Base-by-base conservation (phyloP, 2,113 vertebrate species). In the Phocoena phocoena region DNA sequence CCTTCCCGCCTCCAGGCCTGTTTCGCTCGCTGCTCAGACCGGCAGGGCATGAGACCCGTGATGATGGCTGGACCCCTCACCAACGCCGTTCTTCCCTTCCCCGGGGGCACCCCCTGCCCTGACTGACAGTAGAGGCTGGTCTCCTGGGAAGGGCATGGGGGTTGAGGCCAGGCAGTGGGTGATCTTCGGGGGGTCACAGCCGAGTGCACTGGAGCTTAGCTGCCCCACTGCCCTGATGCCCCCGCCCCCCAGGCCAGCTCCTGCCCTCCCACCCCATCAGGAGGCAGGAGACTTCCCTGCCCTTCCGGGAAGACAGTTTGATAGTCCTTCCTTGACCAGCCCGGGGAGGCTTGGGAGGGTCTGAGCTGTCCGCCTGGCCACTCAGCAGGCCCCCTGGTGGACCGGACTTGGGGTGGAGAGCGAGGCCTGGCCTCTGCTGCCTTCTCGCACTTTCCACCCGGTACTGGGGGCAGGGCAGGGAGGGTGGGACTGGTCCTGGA, bases 271-370 rank as follows among this genome's bases (percentile, higher is more conserved):
- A 0, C 33, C 28, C 31, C 0, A 0, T 18, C 33, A 14, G 31
- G 11, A 79, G 25, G 50, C 50, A n/a, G 50, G 76, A 13, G 76
- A 26, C 9, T 23, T 79, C 6, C 23, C 55, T 1, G 5, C 14
- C 13, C 2, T n/a, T 6, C 6, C 0, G 31, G 53, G 4, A 41
- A 13, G 2, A 1, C 20, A 6, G n/a, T 23, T 23, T 5, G 36
- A n/a, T 12, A 28, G 38, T 28, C 20, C 44, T 31, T 14, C 23
- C 41, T 15, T 31, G 79, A 1, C 6, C 2, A 21, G 88, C 2
- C 6, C 1, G 1, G 28, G 25, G 50, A 18, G 81, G 28, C 38
- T 44, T 2, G 0, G 20, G 17, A 38, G 44, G n/a, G 41, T 33
- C 53, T 44, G 71, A 11, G 31, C 36, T 25, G n/a, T 20, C 31